These are phyloP conservation scores for Euura lappo DNA, from an alignment of 1,140 invertebrate genomes.

Conservation along the genomic window DNA sequence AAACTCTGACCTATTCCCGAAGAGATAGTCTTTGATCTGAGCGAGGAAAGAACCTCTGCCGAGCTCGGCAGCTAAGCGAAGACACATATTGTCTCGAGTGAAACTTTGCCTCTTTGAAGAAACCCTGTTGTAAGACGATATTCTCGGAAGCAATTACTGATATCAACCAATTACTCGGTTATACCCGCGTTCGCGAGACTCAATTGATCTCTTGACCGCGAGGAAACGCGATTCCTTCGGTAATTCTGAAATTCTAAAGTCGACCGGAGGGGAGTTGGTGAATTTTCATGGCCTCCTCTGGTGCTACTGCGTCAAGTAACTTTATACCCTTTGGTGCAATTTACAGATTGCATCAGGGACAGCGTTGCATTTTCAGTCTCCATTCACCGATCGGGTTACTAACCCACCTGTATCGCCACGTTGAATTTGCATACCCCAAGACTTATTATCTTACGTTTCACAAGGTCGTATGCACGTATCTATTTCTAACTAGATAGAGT, in stretches of 20 bases:
- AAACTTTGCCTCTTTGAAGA: conserved; percentile 25
- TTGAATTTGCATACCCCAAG: background rate
- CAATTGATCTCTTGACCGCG: conserved; percentile 3
- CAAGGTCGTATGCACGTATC: background rate
- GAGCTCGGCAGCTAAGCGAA: background rate
- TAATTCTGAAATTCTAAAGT: too few species aligned
- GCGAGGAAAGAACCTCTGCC: background rate
- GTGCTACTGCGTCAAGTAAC: background rate
- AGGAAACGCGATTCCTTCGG: background rate
- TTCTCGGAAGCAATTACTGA: conserved; percentile 29
- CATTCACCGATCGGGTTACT: conserved; percentile 5
- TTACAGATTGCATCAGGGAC: conserved; percentile 6
- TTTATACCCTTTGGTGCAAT: conserved; percentile 1
- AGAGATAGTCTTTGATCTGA: background rate
- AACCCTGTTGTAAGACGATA: conserved; percentile 13
- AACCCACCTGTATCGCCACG: background rate
- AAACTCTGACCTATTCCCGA: background rate
- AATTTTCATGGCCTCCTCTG: background rate
- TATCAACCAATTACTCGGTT: conserved; percentile 19
- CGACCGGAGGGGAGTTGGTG: background rate
- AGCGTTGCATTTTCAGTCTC: background rate
- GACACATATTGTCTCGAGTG: conserved; percentile 19
- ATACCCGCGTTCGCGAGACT: background rate
- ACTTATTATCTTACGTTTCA: background rate
- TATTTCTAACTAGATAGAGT: background rate